Base-by-base conservation (phyloP, 1,140 invertebrate species). In the Dinoponera quadriceps region DNA sequence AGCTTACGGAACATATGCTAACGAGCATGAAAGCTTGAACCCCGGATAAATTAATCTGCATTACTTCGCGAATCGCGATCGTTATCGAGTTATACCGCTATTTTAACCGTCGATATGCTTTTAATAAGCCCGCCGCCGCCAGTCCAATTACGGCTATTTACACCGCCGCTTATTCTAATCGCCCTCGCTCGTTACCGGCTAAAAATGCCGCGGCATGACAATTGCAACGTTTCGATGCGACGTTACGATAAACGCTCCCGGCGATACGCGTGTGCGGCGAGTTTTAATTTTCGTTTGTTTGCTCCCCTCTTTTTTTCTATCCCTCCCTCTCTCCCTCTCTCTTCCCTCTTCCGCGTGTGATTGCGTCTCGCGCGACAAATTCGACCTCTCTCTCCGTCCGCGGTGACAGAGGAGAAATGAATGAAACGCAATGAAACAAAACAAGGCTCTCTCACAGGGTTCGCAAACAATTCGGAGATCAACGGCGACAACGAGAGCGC, bases 51-150 rank as follows among this genome's bases (percentile, higher is more conserved):
- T 80, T 55, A 80, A 80, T 69, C 33, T 71, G 33, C 51, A 57
- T 80, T 78, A 78, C 63, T 57, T 29, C 22, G 75, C 33, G 57
- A 80, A 57, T n/a, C 20, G 63, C 22, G 49, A 59, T 80, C 65
- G 25, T 80, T 80, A 80, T 80, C 65, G 75, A 69, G 54, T 69
- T 71, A n/a, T n/a, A 80, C 54, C 51, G 33, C 38, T 71, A 80
- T 27, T 71, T 80, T 71, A 71, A 71, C 29, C 33, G 33, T 80
- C 54, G 33, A 80, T 57, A 71, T 59, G 65, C 3, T 71, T 25
- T 69, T 80, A 77, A 66, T 77, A 69, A 78, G 63, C 49, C 27
- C 33, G 51, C 33, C 25, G n/a, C 16, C 18, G 63, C 16, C 18
- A 49, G 63, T 48, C 44, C 75, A 57, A 80, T 80, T 80, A 80